These are phyloP conservation scores for Nudaria mundana DNA, from an alignment of 2,888 invertebrate species.

Conservation along the genomic window DNA sequence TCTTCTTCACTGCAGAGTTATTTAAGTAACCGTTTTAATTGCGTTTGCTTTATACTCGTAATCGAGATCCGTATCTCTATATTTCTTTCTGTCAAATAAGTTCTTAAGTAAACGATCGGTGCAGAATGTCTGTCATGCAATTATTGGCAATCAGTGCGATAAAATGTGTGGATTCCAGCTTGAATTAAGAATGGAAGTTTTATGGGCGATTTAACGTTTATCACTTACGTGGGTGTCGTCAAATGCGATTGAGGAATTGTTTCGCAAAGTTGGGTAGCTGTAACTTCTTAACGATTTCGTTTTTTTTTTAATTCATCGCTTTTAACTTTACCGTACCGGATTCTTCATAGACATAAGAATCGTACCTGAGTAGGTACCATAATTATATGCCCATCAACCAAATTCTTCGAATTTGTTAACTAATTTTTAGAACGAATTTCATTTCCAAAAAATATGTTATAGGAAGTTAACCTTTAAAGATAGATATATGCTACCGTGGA, in stretches of 20 bases:
- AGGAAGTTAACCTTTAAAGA: no score
- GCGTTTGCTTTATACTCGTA: no score
- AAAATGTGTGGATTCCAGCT: constrained; percentile 6
- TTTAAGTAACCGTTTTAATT: no score
- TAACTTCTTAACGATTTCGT: no score
- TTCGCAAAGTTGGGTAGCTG: not conserved
- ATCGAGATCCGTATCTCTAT: no score
- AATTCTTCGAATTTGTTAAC: no score
- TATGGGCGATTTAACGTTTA: constrained; percentile 7
- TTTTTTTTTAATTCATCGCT: not conserved
- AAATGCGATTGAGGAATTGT: constrained; percentile 6
- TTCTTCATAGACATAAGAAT: not conserved
- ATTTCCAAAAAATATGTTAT: no score
- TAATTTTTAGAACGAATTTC: no score
- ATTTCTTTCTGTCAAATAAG: constrained; percentile 1
- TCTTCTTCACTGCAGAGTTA: constrained; percentile 9
- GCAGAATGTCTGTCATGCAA: constrained; percentile 1
- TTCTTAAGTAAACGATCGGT: not conserved
- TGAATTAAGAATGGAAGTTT: constrained; percentile 9
- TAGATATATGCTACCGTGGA: no score
- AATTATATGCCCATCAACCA: no score
- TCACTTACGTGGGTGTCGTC: constrained; percentile 5
- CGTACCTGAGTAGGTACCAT: no score
- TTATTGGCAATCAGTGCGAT: constrained; percentile 8
- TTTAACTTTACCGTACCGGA: not conserved